Percentiles rank a stretch among this genome's conserved stretches.
phyloP scores from a whole-genome alignment of 2,113 vertebrate genomes.

The Strix aluco region DNA sequence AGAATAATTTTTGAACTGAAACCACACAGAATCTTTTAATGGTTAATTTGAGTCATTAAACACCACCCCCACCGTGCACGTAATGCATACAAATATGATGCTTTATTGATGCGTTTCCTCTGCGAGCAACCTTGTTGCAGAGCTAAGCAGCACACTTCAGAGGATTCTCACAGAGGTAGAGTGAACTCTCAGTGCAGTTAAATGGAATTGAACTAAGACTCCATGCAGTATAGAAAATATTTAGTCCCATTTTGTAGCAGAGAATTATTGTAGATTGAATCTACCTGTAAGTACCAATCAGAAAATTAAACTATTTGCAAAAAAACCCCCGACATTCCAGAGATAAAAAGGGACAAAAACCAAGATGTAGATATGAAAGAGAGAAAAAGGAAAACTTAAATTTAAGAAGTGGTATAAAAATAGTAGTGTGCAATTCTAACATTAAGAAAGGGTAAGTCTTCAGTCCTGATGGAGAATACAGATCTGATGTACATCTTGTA shows the following conservation, averaged over 20 bases:
- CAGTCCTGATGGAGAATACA: neutral
- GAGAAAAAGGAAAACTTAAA: neutral
- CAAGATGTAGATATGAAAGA: neutral
- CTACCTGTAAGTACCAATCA: neutral
- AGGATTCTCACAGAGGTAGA: neutral
- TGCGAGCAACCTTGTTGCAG: neutral
- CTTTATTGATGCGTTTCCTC: neutral
- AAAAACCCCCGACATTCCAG: neutral
- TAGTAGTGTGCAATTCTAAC: neutral
- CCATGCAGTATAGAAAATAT: neutral
- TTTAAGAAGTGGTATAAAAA: neutral
- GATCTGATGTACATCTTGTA: neutral
- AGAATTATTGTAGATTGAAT: neutral
- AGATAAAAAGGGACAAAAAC: neutral
- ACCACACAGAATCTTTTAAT: neutral
- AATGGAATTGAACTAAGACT: neutral
- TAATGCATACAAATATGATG: neutral
- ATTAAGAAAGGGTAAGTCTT: neutral
- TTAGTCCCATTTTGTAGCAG: neutral
- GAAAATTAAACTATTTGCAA: rapidly evolving
- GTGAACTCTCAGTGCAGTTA: neutral
- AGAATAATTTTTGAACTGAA: neutral
- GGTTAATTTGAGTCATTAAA: neutral
- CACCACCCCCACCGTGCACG: neutral
- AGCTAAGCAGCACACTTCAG: neutral